phyloP scores from a whole-genome alignment of 2,113 vertebrate genomes.

The Clarias magur region DNA sequence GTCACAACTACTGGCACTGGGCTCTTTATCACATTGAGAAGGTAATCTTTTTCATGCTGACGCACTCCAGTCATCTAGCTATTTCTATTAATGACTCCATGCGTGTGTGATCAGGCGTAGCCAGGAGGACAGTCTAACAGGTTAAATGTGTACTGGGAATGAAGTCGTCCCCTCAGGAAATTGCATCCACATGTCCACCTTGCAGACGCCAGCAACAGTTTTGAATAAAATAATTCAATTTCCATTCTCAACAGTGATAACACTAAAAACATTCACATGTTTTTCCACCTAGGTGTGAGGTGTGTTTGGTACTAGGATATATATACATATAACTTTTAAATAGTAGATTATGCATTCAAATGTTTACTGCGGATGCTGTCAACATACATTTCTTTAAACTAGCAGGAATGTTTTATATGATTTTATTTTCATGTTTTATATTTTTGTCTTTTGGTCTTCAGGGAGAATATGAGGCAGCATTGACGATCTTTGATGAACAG shows the following conservation, averaged over 20 bases:
- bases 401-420: conserved; percentile 15
- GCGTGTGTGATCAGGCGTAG: not conserved
- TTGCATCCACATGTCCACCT: not conserved
- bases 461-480: conserved; percentile 87
- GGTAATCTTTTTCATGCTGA: conserved; percentile 72
- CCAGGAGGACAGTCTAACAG: not conserved
- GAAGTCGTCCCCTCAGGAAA: not conserved
- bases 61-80: not conserved
- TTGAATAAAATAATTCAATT: not conserved
- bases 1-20: conserved; percentile 99
- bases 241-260: too few species aligned
- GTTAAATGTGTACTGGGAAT: not conserved
- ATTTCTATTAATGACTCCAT: not conserved
- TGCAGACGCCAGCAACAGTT: not conserved
- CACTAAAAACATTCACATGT: too few species aligned
- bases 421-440: conserved; percentile 31
- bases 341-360: too few species aligned
- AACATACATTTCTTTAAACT: not conserved
- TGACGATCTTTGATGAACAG: conserved; percentile 84
- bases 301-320: too few species aligned
- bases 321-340: too few species aligned
- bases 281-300: too few species aligned
- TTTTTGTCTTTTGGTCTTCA: conserved; percentile 59
- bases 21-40: conserved; percentile 89
- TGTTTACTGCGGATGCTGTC: not conserved